These are phyloP conservation scores for Lophochroa leadbeateri DNA, from an alignment of 2,113 vertebrate genomes.

Conservation along the genomic window DNA sequence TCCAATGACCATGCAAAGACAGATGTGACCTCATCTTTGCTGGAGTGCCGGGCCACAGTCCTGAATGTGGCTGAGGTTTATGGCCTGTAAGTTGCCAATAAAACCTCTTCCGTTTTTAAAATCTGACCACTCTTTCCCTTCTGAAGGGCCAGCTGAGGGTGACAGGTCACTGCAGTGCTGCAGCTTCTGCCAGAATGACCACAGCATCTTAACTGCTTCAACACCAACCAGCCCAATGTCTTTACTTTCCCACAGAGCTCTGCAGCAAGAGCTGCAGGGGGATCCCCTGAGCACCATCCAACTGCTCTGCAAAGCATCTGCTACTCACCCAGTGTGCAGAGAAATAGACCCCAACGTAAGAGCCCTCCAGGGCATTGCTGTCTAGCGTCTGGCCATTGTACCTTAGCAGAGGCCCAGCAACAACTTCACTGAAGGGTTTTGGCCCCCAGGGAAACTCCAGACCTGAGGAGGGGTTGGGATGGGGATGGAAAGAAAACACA, in stretches of 20 bases:
- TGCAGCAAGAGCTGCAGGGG: background rate
- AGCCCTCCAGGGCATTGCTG: slow-evolving; percentile 90
- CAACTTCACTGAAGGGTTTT: slow-evolving; percentile 96
- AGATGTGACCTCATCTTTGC: background rate
- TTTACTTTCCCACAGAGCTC: background rate
- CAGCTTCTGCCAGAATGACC: background rate
- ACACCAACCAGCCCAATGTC: background rate
- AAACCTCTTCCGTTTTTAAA: background rate
- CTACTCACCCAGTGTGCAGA: slow-evolving; percentile 97
- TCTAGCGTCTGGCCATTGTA: slow-evolving; percentile 89
- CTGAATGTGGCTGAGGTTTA: background rate
- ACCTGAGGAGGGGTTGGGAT: slow-evolving; percentile 64
- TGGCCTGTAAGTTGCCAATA: accelerated
- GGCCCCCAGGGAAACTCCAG: slow-evolving; percentile 99
- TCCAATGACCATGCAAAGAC: background rate
- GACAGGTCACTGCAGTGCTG: background rate
- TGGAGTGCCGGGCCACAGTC: background rate
- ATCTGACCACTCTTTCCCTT: background rate
- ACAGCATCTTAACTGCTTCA: background rate
- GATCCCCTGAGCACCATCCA: background rate
- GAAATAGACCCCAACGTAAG: slow-evolving; percentile 95
- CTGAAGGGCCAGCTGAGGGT: background rate
- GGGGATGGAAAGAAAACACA: background rate
- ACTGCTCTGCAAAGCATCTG: background rate
- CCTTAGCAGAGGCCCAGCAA: slow-evolving; percentile 90